Base-by-base conservation (phyloP, 2,888 invertebrate species). In the Rapana venosa region DNA sequence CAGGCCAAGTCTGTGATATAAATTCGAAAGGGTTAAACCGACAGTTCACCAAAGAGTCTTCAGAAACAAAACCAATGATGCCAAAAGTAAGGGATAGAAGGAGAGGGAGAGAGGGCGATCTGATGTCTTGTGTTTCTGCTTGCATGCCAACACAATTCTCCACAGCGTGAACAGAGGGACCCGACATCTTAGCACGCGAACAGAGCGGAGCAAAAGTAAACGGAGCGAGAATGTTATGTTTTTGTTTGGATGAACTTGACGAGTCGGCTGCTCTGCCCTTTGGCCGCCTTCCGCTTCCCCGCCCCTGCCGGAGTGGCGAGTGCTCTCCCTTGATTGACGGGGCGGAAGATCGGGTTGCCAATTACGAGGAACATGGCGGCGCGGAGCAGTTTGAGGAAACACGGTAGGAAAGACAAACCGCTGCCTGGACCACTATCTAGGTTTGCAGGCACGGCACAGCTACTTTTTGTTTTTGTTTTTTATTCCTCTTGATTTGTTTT, bases 211-310 rank as follows among this genome's bases (percentile, higher is more conserved):
- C 8, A 47, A 74, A 74, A 88, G 56, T 81, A 79, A 88, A 88
- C 88, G 88, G 88, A 88, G 79, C 88, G 61, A 88, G 30, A 58
- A 88, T 88, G 88, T 81, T 58, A 35, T 88, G 88, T 88, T 88
- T 88, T 56, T 88, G 88, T 88, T 88, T 81, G 81, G 79, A 77
- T 88, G 88, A 88, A 81, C 81, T 56, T 88, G 58, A 74, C 79
- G 77, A 35, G 26, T 87, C 36, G 58, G 79, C 88, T 47, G 56
- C 79, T 81, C 32, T 88, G 88, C 88, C 81, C 87, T 74, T 87
- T 36, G 47, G 47, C 36, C 70, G 66, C 87, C 47, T 87, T 70
- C 87, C 77, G 70, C 36, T 47, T 77, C 79, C 22, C 30, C 35
- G 32, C 32, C 35, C 15, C 61, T n/a, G 61, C 56, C 30, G 56